phyloP scores from a whole-genome alignment of 2,113 vertebrate species.

The Phyllostomus discolor region DNA sequence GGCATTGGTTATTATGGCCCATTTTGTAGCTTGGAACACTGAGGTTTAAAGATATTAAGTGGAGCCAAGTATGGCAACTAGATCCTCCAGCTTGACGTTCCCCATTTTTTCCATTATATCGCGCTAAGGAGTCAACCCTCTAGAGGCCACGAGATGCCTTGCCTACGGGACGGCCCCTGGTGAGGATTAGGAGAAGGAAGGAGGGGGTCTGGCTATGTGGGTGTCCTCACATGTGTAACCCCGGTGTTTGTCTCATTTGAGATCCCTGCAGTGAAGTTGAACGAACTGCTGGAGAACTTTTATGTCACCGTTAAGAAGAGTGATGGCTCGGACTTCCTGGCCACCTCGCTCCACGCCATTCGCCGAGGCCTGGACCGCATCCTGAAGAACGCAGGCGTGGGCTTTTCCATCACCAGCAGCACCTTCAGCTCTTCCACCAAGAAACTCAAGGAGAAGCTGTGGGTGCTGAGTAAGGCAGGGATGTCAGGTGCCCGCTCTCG shows the following conservation, averaged over 20 bases:
- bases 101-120: neutral
- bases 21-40: neutral
- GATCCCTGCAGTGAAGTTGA: conserved; percentile 75
- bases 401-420: conserved; percentile 75
- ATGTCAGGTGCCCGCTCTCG: conserved; percentile 62
- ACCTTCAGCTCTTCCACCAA: conserved; percentile 77
- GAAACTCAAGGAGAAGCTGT: conserved; percentile 78
- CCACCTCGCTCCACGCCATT: conserved; percentile 64
- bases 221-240: conserved; percentile 51
- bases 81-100: neutral
- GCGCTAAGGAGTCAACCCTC: neutral
- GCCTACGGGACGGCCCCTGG: neutral
- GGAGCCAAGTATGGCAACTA: neutral
- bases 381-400: conserved; percentile 71
- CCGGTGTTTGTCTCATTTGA: conserved; percentile 71
- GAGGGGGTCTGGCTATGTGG: neutral
- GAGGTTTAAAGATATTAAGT: conserved; percentile 1
- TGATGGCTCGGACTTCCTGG: conserved; percentile 75
- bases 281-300: conserved; percentile 74
- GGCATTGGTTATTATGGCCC: neutral
- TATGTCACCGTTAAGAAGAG: conserved; percentile 72
- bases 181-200: neutral
- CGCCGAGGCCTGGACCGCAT: conserved; percentile 65
- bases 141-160: neutral
- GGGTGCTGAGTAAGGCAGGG: conserved; percentile 72